Evolutionary conservation across 2,797 vertebrate species (phyloP), one percentile per base, ranked within the genome.

Genomic region (Ctenosaura bakeri): DNA sequence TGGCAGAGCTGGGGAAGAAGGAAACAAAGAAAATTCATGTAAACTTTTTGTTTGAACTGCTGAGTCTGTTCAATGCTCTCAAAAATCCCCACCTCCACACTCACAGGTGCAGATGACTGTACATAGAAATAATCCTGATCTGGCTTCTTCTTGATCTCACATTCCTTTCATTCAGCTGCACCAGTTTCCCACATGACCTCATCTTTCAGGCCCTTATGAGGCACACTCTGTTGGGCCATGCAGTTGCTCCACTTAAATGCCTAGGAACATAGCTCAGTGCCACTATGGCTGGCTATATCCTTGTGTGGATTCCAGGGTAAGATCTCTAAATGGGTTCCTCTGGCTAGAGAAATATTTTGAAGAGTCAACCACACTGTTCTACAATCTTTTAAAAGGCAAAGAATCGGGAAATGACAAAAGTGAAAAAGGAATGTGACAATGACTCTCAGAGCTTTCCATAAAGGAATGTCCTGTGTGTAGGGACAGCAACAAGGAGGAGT

Each of bases 61-160:
- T 95, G 94, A 95, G 94, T 95, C 94, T 93, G 91, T 94, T 90
- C 90, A 74, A 89, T 80, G 86, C 89, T 89, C 85, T 81, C 92
- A 85, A 86, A 92, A 89, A 88, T 86, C 87, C 78, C 92, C 3
- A 0, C 94, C 91, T 89, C 88, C 91, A 89, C 78, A 92, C 92
- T 92, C 94, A 93, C 95, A 96, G 95, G 95, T 96, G 96, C 94
- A 95, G 93, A 95, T 92, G 92, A 94, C 91, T 93, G 35, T 56
- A 93, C 92, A 93, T 64, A 96, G 88, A 93, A 95, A 91, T 93
- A 95, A 94, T 94, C 91, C 90, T 92, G 87, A 93, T 91, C 91
- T 95, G 94, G 94, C 95, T 92, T 87, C 88, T 92, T 78, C 82
- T 87, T 93, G 94, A 88, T 94, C 89, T 91, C 50, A 95, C 93